A percentile compares a stretch with the other conserved stretches of the same genome.
Conservation (phyloP, 2,113 vertebrate species). For the Catharus minimus region DNA sequence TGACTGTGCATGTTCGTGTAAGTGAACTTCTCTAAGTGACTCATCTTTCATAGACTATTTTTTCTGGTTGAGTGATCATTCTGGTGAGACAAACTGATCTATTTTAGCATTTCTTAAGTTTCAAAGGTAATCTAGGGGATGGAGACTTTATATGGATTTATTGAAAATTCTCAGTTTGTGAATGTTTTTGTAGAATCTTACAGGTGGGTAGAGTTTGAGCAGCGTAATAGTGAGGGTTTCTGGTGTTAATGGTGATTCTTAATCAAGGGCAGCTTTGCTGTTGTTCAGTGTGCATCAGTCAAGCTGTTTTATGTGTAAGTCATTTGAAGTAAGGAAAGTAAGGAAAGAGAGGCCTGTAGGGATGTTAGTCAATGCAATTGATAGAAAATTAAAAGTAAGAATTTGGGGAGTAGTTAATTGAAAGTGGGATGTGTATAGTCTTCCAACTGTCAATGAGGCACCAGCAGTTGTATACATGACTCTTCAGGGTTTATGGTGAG, state of each 20-base stretch:
- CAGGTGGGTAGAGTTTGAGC: background rate
- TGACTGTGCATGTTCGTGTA: background rate
- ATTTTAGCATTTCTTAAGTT: background rate
- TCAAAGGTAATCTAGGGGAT: background rate
- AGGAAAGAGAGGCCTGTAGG: background rate
- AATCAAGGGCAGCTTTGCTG: background rate
- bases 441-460: background rate
- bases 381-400: background rate
- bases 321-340: background rate
- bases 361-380: background rate
- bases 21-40: background rate
- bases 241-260: background rate
- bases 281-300: background rate
- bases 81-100: background rate
- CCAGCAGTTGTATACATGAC: background rate
- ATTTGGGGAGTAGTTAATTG: background rate
- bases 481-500: background rate
- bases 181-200: background rate
- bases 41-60: background rate
- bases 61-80: background rate
- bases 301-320: background rate
- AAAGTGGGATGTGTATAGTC: background rate
- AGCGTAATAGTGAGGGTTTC: background rate
- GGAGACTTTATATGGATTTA: conserved; percentile 9
- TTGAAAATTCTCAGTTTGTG: background rate